Conservation (phyloP, 2,113 vertebrate species). For the Paramormyrops kingsleyae region DNA sequence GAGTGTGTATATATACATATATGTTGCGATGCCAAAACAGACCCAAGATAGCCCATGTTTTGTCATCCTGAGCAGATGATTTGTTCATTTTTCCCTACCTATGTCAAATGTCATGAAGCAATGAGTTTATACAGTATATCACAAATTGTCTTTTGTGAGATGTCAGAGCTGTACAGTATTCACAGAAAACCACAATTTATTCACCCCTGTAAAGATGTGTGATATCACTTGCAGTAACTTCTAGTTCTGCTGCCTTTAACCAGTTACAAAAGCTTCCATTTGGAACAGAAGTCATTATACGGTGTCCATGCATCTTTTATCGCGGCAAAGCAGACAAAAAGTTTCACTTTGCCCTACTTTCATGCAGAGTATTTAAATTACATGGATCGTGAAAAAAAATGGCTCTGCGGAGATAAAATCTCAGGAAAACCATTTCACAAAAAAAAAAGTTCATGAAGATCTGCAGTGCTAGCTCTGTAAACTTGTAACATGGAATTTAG, state of each 20-base stretch:
- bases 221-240: background rate
- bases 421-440: background rate
- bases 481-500: background rate
- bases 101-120: background rate
- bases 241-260: background rate
- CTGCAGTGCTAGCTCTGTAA: background rate
- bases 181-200: background rate
- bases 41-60: background rate
- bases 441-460: background rate
- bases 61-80: background rate
- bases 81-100: background rate
- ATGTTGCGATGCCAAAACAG: background rate
- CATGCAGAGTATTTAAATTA: background rate
- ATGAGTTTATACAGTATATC: background rate
- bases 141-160: background rate
- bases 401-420: background rate
- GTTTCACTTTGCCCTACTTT: background rate
- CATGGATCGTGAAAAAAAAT: background rate
- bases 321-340: background rate
- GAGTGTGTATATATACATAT: too few relatives aligned
- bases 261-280: background rate
- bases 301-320: background rate
- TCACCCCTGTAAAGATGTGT: background rate
- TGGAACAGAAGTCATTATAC: background rate
- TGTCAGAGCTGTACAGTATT: background rate